phyloP scores from a whole-genome alignment of 2,797 vertebrate species.

The Melanotaenia nigrans region DNA sequence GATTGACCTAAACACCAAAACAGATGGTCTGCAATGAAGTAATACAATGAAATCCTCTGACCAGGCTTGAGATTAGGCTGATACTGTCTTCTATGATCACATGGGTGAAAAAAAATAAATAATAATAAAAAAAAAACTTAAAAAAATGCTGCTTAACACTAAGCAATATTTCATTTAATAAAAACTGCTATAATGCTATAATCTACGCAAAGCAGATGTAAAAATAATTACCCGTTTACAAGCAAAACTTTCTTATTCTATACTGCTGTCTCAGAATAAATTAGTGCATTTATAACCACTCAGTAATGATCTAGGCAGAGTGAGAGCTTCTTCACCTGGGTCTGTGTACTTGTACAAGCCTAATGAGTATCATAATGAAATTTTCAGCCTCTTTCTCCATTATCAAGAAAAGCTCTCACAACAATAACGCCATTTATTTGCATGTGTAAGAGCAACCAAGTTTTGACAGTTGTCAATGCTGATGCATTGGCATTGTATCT shows the following conservation, averaged over 20 bases:
- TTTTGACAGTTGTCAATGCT: slow-evolving; percentile 70
- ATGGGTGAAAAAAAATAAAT: neutral
- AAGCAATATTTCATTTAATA: neutral
- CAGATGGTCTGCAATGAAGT: neutral
- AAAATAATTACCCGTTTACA: neutral
- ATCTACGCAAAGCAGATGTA: neutral
- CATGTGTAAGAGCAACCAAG: slow-evolving; percentile 61
- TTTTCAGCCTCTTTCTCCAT: slow-evolving; percentile 15
- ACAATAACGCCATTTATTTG: slow-evolving; percentile 66
- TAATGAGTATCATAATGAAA: slow-evolving; percentile 48
- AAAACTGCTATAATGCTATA: neutral
- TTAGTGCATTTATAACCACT: neutral
- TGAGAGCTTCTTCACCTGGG: slow-evolving; percentile 24
- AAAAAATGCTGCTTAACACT: neutral
- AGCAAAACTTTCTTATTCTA: neutral
- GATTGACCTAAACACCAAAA: neutral
- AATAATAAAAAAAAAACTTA: no score
- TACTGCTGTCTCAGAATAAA: neutral
- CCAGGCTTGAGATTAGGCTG: neutral
- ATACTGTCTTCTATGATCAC: neutral
- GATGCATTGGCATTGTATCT: slow-evolving; percentile 71
- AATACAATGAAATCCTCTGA: neutral
- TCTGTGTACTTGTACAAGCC: slow-evolving; percentile 19
- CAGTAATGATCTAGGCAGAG: slow-evolving; percentile 2
- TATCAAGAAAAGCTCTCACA: slow-evolving; percentile 50